Conservation (phyloP, 92 coral and sea anemone genomes). For the Zoanthus gigantus region DNA sequence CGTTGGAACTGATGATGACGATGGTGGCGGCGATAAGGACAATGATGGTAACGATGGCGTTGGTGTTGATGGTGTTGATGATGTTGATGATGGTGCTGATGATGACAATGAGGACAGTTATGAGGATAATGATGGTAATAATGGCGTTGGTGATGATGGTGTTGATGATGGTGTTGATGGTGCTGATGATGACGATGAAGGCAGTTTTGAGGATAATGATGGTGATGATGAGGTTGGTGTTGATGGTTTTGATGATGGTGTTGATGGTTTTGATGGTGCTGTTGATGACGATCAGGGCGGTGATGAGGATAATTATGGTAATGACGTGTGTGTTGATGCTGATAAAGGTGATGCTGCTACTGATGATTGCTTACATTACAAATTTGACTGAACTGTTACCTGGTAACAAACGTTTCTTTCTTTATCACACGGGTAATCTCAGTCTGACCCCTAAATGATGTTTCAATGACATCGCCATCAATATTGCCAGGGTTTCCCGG, state of each 20-base stretch:
- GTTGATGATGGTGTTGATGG: background rate
- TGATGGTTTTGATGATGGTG: background rate
- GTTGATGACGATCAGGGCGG: background rate
- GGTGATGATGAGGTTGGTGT: background rate
- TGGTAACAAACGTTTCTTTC: conserved; percentile 38
- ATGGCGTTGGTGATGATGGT: too few relatives aligned
- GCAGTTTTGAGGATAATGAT: background rate
- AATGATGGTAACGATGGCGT: background rate
- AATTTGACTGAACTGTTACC: background rate
- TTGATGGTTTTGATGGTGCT: background rate
- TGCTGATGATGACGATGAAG: too few relatives aligned
- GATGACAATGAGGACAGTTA: too few relatives aligned
- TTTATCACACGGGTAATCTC: conserved; percentile 37
- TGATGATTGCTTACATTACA: background rate
- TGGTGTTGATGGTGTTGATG: too few relatives aligned
- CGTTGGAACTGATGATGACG: background rate
- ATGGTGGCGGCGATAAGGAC: background rate
- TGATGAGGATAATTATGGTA: background rate
- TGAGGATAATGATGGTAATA: background rate
- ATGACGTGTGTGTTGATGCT: background rate
- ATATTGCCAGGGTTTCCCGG: conserved; percentile 26
- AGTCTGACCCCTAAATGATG: conserved; percentile 26
- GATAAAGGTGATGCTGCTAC: background rate
- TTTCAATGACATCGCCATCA: conserved; percentile 38
- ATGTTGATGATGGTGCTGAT: too few relatives aligned